Conservation (phyloP, 2,888 invertebrate genomes). For the Mythimna impura region DNA sequence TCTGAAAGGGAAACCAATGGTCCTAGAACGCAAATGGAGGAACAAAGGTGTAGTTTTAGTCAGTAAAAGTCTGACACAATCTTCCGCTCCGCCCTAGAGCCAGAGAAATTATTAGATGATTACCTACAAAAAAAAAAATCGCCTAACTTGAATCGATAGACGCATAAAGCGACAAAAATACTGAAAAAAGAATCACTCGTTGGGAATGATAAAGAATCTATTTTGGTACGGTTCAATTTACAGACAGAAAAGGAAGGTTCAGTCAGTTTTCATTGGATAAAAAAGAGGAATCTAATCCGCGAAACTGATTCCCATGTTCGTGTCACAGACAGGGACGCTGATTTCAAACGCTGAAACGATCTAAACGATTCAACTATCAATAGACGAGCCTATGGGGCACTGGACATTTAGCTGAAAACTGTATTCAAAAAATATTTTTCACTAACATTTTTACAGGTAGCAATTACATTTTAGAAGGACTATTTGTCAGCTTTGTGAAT, state of each 20-base stretch:
- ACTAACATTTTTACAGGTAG: conserved; percentile 14
- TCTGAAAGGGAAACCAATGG: no score
- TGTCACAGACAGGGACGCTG: conserved; percentile 70
- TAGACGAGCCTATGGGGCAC: conserved; percentile 31
- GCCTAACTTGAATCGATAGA: conserved; percentile 11
- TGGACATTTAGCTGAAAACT: conserved; percentile 31
- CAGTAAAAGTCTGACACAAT: no score
- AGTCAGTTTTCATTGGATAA: conserved; percentile 68
- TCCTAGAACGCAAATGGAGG: no score
- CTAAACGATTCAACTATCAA: conserved; percentile 56
- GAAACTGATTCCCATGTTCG: conserved; percentile 68
- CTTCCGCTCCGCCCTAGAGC: no score
- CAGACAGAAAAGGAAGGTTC: conserved; percentile 71
- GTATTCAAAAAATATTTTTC: conserved; percentile 6
- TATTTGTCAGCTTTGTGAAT: conserved; percentile 16
- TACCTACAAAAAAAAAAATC: background rate
- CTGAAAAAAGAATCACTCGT: conserved; percentile 34
- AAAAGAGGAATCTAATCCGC: conserved; percentile 71
- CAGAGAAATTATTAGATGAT: no score
- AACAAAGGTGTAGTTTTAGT: no score
- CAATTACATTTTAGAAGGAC: conserved; percentile 17
- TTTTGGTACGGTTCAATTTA: conserved; percentile 66
- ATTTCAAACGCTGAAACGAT: conserved; percentile 61
- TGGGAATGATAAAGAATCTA: conserved; percentile 56
- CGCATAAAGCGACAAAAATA: conserved; percentile 20